phyloP scores from a whole-genome alignment of 2,888 invertebrate genomes.

The Nymphalis urticae region DNA sequence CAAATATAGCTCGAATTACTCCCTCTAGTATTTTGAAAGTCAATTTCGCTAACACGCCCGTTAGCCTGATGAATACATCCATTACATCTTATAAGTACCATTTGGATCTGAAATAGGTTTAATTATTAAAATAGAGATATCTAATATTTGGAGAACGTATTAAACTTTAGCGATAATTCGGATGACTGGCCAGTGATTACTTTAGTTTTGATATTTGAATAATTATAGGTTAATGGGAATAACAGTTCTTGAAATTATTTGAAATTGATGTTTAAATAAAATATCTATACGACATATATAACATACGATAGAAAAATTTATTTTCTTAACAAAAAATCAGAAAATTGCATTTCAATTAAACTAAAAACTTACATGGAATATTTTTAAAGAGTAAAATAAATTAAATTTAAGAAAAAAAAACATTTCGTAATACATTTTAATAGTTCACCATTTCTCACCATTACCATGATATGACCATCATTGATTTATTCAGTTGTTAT shows the following conservation, averaged over 20 bases:
- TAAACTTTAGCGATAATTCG: conserved; percentile 11
- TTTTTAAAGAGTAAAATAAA: too few species aligned
- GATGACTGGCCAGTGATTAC: neutral
- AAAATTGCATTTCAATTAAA: neutral
- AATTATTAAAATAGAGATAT: conserved; percentile 11
- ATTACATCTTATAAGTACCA: conserved; percentile 20
- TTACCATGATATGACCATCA: too few species aligned
- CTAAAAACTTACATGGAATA: neutral
- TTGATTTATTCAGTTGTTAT: too few species aligned
- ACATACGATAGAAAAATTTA: too few species aligned
- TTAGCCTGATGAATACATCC: conserved; percentile 32
- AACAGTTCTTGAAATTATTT: neutral
- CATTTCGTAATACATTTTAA: too few species aligned
- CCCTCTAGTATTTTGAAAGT: conserved; percentile 47
- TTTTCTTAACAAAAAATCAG: too few species aligned
- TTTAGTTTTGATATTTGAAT: conserved; percentile 6
- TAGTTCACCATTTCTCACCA: too few species aligned
- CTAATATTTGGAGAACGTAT: conserved; percentile 8
- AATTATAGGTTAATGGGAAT: neutral
- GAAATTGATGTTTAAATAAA: too few species aligned
- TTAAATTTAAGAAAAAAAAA: too few species aligned
- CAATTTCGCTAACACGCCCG: conserved; percentile 26
- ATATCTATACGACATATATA: too few species aligned
- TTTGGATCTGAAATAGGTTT: conserved; percentile 19
- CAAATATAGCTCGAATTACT: conserved; percentile 46